Base-by-base conservation (phyloP, 2,888 invertebrate species). In the Zygothrica quintamaculata region DNA sequence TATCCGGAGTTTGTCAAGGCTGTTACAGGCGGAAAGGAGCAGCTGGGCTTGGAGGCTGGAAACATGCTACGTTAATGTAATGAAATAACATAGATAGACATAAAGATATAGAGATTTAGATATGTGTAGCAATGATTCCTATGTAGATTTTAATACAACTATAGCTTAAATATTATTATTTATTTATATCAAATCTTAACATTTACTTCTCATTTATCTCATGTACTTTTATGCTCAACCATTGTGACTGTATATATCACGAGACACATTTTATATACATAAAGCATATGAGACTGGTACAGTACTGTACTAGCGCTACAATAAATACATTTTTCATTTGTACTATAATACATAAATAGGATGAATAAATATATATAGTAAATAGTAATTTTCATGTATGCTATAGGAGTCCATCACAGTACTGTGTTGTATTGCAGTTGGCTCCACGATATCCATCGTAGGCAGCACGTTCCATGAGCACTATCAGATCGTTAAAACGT, bases 1-100 rank as follows among this genome's bases (percentile, higher is more conserved):
- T 98, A 98, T 89, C 92, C 95, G 0, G 98, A 98, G 89, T 96
- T 95, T 87, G 93, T 93, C 1, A 90, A 89, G 60, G 91, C 91
- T 9, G 88, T 89, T 0, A 75, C 82, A 12, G 81, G 84, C 0
- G 65, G 60, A 74, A 60, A 70, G 60, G 86, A 84, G 25, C 84
- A 68, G 3, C 18, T 76, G 22, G 46, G 43, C n/a, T 3, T 80
- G 5, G 3, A 22, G 18, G 18, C 3, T 2, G 18, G 18, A 22
- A 81, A 81, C 34, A 65, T 65, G 31, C 44, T 81, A 15, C 81
- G 80, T 13, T 81, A 77, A n/a, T n/a, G n/a, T 22, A 22, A 22
- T 22, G n/a, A n/a, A n/a, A n/a, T n/a, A n/a, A n/a, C n/a, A n/a
- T n/a, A n/a, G n/a, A n/a, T n/a, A n/a, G n/a, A n/a, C n/a, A n/a